These are phyloP conservation scores for Pleuronectes platessa DNA, from an alignment of 2,113 vertebrate species.

Conservation along the genomic window DNA sequence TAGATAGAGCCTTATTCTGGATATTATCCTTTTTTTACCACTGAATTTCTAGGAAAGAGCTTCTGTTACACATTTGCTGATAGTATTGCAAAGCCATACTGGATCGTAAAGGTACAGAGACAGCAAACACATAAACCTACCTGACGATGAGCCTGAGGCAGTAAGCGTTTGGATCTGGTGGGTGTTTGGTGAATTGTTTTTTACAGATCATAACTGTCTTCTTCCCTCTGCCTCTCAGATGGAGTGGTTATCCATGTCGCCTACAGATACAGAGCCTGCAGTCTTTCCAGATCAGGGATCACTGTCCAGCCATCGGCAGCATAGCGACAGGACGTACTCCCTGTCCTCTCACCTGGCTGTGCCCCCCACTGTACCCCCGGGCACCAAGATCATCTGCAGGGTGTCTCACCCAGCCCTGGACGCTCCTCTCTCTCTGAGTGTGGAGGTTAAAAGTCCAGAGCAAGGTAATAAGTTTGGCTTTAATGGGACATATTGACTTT, in stretches of 20 bases:
- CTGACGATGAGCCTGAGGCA: not conserved
- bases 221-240: slow-evolving; percentile 63
- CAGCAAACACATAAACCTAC: not conserved
- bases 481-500: not conserved
- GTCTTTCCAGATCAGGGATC: slow-evolving; percentile 66
- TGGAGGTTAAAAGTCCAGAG: slow-evolving; percentile 63
- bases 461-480: slow-evolving; percentile 49
- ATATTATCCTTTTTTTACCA: not conserved
- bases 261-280: slow-evolving; percentile 63
- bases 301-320: slow-evolving; percentile 85
- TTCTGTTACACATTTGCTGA: no score
- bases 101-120: not conserved
- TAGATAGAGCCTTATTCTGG: no score
- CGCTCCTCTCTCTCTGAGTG: slow-evolving; percentile 52
- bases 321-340: slow-evolving; percentile 81
- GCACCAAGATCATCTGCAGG: slow-evolving; percentile 82
- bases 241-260: slow-evolving; percentile 77
- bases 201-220: not conserved
- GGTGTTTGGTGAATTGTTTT: not conserved
- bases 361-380: slow-evolving; percentile 48
- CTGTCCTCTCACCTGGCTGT: slow-evolving; percentile 80
- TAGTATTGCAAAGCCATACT: not conserved
- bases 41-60: not conserved
- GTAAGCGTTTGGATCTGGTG: no score
- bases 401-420: slow-evolving; percentile 81